These are phyloP conservation scores for Dendropsophus ebraccatus DNA, from an alignment of 2,113 vertebrate species.

Conservation along the genomic window DNA sequence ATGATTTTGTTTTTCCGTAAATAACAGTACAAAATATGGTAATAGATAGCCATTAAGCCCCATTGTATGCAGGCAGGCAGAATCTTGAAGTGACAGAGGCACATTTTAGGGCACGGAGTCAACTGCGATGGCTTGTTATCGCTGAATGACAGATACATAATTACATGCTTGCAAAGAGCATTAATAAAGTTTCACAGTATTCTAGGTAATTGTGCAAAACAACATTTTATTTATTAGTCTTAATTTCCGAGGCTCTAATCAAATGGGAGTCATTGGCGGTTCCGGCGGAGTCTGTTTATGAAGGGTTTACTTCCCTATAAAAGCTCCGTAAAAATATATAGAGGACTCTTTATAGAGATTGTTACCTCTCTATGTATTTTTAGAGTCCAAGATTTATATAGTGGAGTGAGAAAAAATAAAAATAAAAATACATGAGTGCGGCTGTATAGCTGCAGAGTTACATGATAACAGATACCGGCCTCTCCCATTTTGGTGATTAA, in stretches of 20 bases:
- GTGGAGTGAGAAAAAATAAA: no score
- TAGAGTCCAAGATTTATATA: slow-evolving; percentile 7
- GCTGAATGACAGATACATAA: slow-evolving; percentile 33
- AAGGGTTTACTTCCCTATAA: slow-evolving; percentile 9
- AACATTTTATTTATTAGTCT: slow-evolving; percentile 19
- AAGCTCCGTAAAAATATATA: slow-evolving; percentile 15
- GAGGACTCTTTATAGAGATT: slow-evolving; percentile 24
- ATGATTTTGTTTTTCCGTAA: background rate
- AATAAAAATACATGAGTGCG: background rate
- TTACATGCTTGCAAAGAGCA: slow-evolving; percentile 34
- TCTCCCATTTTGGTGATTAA: background rate
- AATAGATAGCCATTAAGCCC: background rate
- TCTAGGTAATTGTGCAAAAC: slow-evolving; percentile 28
- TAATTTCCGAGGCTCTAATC: background rate
- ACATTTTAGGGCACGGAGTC: slow-evolving; percentile 19
- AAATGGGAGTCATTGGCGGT: background rate
- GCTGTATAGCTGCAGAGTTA: background rate
- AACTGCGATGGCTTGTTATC: slow-evolving; percentile 11
- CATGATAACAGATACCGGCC: background rate
- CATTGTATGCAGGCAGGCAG: background rate
- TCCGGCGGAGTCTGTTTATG: background rate
- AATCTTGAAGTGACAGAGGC: slow-evolving; percentile 6
- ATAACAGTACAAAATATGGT: background rate
- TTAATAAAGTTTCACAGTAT: slow-evolving; percentile 33
- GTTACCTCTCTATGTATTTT: slow-evolving; percentile 8